Evolutionary conservation across 2,113 vertebrate species (phyloP).

Genomic region (Paracanthobrama guichenoti): DNA sequence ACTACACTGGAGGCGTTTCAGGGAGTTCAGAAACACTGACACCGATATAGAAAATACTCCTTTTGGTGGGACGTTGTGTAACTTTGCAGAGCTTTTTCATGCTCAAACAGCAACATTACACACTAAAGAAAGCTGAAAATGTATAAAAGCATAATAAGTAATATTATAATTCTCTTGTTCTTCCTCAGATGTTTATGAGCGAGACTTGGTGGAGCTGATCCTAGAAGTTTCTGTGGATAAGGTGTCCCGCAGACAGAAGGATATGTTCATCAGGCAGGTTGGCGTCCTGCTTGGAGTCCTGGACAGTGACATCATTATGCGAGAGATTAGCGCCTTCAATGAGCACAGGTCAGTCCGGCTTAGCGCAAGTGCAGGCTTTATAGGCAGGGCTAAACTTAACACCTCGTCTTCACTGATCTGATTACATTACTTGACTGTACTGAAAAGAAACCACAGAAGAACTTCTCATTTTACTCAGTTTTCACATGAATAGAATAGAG

Average conservation of each 20-base stretch:
- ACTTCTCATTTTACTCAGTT: not conserved
- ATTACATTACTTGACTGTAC: not conserved
- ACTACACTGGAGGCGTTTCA: too few species aligned
- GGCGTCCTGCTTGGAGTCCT: conserved; percentile 92
- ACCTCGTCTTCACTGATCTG: not conserved
- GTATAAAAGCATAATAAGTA: too few species aligned
- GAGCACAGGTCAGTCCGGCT: conserved; percentile 84
- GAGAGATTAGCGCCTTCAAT: conserved; percentile 90
- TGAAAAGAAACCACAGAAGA: not conserved
- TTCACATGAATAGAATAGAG: not conserved
- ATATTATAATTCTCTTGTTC: not conserved
- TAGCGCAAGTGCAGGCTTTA: not conserved
- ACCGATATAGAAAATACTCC: too few species aligned
- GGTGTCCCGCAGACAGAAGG: conserved; percentile 90
- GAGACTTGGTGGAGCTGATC: conserved; percentile 93
- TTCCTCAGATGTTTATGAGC: conserved; percentile 82
- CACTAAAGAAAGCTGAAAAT: too few species aligned
- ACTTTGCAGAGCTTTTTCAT: too few species aligned
- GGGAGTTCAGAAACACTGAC: too few species aligned
- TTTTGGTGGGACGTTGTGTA: too few species aligned
- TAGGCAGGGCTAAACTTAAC: not conserved
- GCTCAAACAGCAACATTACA: too few species aligned
- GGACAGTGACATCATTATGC: conserved; percentile 92
- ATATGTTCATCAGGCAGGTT: conserved; percentile 95
- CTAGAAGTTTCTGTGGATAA: conserved; percentile 89